Base-by-base conservation (phyloP, 2,888 invertebrate genomes). In the Endomychus coccineus region DNA sequence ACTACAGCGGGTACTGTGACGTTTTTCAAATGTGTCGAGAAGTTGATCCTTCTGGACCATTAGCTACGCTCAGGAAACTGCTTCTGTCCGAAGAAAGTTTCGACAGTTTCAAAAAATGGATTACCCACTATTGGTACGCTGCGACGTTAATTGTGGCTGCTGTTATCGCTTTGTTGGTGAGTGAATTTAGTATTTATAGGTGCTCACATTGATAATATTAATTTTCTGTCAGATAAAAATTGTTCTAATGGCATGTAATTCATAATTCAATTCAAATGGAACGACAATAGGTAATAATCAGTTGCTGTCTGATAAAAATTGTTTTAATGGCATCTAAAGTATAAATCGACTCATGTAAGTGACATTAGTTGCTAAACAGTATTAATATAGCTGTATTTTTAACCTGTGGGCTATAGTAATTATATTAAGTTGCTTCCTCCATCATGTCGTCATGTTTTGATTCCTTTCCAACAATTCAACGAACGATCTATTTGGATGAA, bases 1-100 rank as follows among this genome's bases (percentile, higher is more conserved):
- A 90, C 61, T 90, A 91, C 65, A 89, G 87, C 60, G 91, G 92
- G 66, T 80, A 80, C 56, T 80, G 80, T 56, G 80, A 80, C 58
- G 77, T 79, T 34, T 79, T 78, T 53, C 77, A 81, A 64, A 75
- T 75, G 58, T 92, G 92, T 62, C 75, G 92, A 51, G 91, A 91
- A 69, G 89, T 91, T 41, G 91, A 92, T 74, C 92, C 91, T 10
- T 88, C 89, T 1, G 91, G 92, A 5, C 92, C 91, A 9, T 68
- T 92, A 56, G 91, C 91, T 9, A 92, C 91, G 13, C 71, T 92
- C 34, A 75, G 90, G 33, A 87, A 88, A 62, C 71, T 92, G 30
- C 69, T 92, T 31, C 71, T 92, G 31, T 89, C 89, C 0, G 90
- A 90, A 62, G 88, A 91, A 64, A 89, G 88, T 57, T 80, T 92